Base-by-base conservation (phyloP, 2,113 vertebrate species). In the Chauna torquata region DNA sequence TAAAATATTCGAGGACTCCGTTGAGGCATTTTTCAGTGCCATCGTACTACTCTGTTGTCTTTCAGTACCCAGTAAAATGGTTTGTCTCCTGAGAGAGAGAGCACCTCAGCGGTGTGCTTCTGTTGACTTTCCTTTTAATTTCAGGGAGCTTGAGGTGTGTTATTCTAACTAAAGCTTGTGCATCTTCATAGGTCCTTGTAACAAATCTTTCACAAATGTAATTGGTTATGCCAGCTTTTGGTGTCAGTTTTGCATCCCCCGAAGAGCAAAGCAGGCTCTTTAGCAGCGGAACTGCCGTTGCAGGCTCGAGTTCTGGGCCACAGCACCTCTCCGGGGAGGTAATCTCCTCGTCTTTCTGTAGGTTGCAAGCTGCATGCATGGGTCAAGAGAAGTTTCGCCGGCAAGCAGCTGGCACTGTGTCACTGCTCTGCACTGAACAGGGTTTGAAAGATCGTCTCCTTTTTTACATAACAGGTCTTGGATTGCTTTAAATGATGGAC, bases 21-120 rank as follows among this genome's bases (percentile, higher is more conserved):
- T 3, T 3, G 15, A 86, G 64, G 66, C 54, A n/a, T 90, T 95
- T 94, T 82, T 81, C 34, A 54, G 45, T 64, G 44, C 4, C 36
- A 2, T 49, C 82, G 44, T 79, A 38, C 80, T 93, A 57, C 17
- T 49, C 49, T 94, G 47, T 27, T 72, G 83, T 94, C 59, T 95
- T 93, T 88, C 36, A 22, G 55, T 86, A 62, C 13, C 9, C 36
- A 15, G 45, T 92, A 49, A 86, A 82, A 66, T 66, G 47, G 58
- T 95, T 92, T 95, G 78, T 91, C 77, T 96, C 62, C 81, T 83
- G 94, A 92, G 94, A 96, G 82, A 77, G 7, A 70, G 89, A 90
- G 91, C 80, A 92, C 54, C 86, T 96, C 83, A 7, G 5, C 40
- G 82, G 49, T 92, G 38, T 55, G 75, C 80, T 96, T 28, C 54